Base-by-base conservation (phyloP, 1,140 invertebrate species). In the Zophobas atratus region DNA sequence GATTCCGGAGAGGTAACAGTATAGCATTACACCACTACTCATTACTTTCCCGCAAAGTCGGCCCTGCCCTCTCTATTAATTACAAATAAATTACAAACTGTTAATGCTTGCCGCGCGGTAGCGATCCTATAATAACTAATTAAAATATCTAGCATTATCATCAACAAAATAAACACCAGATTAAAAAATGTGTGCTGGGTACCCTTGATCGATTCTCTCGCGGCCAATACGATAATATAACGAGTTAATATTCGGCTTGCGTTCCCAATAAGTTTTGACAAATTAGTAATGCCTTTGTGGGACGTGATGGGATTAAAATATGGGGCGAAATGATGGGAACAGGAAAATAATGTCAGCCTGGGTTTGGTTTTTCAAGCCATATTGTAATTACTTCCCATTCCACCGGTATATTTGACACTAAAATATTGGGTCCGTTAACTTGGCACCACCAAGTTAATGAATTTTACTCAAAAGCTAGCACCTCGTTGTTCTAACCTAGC, bases 11-110 rank as follows among this genome's bases (percentile, higher is more conserved):
- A 67, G 60, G 41, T 67, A 67, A 67, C 36, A 72, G 71, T 74
- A 74, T 56, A 74, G 34, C 36, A 56, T 74, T 74, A 55, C 71
- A 73, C 70, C 39, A 41, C 55, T 56, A 41, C 51, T 56, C 55
- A 74, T 74, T 74, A 57, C 71, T 56, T 74, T 74, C 71, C 71
- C 55, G 49, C 71, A 74, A 56, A 63, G 36, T 76, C 46, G 46
- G 74, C 43, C 74, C 57, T 49, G 74, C 57, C 74, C 46, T 76
- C 74, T 76, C 57, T 63, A 67, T 76, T 76, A 76, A 76, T 76
- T 63, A 76, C 74, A 76, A 76, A 76, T 63, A 76, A 76, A 76
- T 76, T 76, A 67, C 56, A 75, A 55, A 57, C 73, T 60, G 56
- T 63, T 75, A 72, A 75, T 75, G 73, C 56, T 67, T 39, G 57